These are phyloP conservation scores for Resseliella maxima DNA, from an alignment of 2,888 invertebrate genomes.

Conservation along the genomic window DNA sequence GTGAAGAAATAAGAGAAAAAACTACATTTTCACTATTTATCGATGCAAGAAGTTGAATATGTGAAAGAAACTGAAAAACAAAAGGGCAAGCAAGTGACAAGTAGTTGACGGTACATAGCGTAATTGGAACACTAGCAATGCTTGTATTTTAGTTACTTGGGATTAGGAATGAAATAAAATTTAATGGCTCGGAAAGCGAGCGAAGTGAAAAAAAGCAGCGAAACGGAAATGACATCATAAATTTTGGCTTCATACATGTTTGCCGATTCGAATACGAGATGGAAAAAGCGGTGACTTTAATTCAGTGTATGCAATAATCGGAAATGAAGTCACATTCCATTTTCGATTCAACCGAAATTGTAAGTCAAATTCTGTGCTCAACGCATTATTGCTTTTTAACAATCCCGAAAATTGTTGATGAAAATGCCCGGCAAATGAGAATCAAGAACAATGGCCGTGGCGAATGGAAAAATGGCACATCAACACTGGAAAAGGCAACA, in stretches of 20 bases:
- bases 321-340: not conserved
- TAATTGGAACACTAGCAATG: slow-evolving; percentile 45
- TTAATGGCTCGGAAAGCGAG: slow-evolving; percentile 27
- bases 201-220: too few species aligned
- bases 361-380: not conserved
- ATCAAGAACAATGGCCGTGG: not conserved
- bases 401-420: not conserved
- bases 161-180: slow-evolving; percentile 49
- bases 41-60: too few species aligned
- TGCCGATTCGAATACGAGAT: not conserved
- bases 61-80: too few species aligned
- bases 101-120: not conserved
- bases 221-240: slow-evolving; percentile 28
- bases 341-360: not conserved
- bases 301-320: not conserved
- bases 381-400: not conserved
- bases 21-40: too few species aligned
- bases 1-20: not conserved
- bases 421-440: not conserved
- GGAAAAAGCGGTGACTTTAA: not conserved
- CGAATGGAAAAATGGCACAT: not conserved
- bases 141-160: not conserved
- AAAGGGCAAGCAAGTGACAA: not conserved
- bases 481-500: not conserved
- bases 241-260: not conserved